Percentiles rank a stretch among this genome's conserved stretches.
Conservation (phyloP, 2,888 invertebrate genomes). For the Limnephilus rhombicus region DNA sequence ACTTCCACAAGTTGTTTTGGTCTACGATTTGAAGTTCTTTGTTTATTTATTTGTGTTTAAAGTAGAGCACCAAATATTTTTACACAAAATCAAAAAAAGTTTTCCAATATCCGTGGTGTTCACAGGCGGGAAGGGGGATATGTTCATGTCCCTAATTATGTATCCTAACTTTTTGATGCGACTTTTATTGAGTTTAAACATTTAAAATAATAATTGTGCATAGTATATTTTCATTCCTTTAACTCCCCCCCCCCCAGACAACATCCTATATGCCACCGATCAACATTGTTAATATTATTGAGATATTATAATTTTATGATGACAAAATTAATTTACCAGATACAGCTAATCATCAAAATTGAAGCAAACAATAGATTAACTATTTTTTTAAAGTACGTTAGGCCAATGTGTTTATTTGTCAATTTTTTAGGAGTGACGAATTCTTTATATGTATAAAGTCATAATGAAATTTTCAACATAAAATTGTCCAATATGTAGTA, state of each 20-base stretch:
- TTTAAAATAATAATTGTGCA: too few species aligned
- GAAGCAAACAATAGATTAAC: too few species aligned
- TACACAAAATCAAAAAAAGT: neutral
- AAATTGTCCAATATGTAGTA: neutral
- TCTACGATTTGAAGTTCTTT: neutral
- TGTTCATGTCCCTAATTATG: too few species aligned
- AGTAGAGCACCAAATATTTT: neutral
- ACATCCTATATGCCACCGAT: too few species aligned
- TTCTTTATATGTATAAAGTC: neutral
- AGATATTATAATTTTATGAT: neutral
- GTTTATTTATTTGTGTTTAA: neutral
- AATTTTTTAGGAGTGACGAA: neutral
- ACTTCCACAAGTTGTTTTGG: neutral
- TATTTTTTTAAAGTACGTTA: neutral
- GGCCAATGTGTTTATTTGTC: neutral
- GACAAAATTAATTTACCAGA: neutral
- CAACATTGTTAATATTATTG: neutral
- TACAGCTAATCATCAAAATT: neutral
- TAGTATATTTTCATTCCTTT: too few species aligned
- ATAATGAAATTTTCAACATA: neutral
- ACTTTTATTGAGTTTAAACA: too few species aligned
- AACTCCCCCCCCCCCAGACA: too few species aligned
- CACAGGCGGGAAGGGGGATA: too few species aligned
- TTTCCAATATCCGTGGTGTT: neutral
- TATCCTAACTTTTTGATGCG: too few species aligned